A percentile compares a stretch with the other conserved stretches of the same genome.
Conservation (phyloP, 1,140 invertebrate genomes). For the Euwallacea fornicatus region DNA sequence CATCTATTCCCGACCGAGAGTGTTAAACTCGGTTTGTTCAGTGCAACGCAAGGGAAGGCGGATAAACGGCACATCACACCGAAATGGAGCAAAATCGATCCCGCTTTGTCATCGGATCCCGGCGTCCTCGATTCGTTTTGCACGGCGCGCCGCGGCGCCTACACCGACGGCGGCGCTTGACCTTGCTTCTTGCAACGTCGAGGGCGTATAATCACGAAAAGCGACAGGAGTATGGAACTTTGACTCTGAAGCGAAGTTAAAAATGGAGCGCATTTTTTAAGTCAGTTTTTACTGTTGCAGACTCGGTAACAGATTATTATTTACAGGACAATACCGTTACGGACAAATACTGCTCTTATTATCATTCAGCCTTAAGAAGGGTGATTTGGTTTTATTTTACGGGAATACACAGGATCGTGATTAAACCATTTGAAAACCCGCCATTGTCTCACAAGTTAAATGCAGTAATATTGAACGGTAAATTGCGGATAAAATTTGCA, state of each 20-base stretch:
- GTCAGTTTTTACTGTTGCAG: too few species aligned
- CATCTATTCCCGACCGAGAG: conserved; percentile 24
- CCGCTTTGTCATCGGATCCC: conserved; percentile 26
- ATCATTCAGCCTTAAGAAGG: too few species aligned
- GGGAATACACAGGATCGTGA: too few species aligned
- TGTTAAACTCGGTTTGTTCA: conserved; percentile 31
- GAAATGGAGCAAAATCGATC: conserved; percentile 29
- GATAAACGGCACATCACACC: conserved; percentile 24
- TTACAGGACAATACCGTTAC: too few species aligned
- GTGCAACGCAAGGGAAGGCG: conserved; percentile 25
- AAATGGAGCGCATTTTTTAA: too few species aligned
- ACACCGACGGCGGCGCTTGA: conserved; percentile 23
- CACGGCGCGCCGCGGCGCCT: conserved; percentile 14
- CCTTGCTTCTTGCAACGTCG: conserved; percentile 25
- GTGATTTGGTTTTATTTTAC: too few species aligned
- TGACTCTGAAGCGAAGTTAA: background rate
- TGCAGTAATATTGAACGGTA: too few species aligned
- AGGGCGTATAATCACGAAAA: conserved; percentile 15
- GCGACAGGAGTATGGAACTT: conserved; percentile 2
- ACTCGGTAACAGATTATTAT: too few species aligned
- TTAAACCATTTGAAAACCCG: too few species aligned
- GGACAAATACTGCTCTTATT: too few species aligned
- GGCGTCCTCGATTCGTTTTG: conserved; percentile 25
- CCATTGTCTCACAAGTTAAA: too few species aligned
- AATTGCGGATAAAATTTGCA: too few species aligned